Base-by-base conservation (phyloP, 2,888 invertebrate genomes). In the Gastracanthus pulcherrimus region DNA sequence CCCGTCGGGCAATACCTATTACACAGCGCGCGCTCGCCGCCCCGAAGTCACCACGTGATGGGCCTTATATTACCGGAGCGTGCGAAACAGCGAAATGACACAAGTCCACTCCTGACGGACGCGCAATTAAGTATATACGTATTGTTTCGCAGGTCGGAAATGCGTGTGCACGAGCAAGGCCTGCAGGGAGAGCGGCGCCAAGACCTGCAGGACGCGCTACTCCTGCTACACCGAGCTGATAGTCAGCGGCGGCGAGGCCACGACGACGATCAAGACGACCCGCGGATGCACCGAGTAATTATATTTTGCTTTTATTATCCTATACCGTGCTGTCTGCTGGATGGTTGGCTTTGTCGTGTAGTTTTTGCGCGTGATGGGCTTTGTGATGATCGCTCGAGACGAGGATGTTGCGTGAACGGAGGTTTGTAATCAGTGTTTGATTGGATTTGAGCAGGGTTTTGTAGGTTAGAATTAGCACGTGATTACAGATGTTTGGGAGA, bases 281-380 rank as follows among this genome's bases (percentile, higher is more conserved):
- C 85, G 87, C 62, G 89, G 89, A 82, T 89, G 89, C 84, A 89
- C 88, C 1, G 88, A 88, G 89, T 89, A 82, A 26, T 87, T 88
- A 85, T 55, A 69, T 19, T 69, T 31, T 45, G 6, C n/a, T 62
- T n/a, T 19, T 48, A n/a, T 31, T 66, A 41, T 71, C 26, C 38
- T 66, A 48, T 76, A 41, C 31, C 23, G 26, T 23, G 13, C 5
- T 45, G 45, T 45, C 13, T 45, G 45, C 4, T n/a, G n/a, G n/a
- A n/a, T n/a, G 13, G 45, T 45, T 45, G 45, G 45, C 45, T n/a
- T n/a, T n/a, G n/a, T n/a, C n/a, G n/a, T n/a, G 45, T 45, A 45
- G 45, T 45, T 45, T 45, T 45, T 45, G 16, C 13, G 45, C n/a
- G 16, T n/a, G n/a, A n/a, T 16, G 45, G 45, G 45, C 45, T 13